Percentiles rank a stretch among this genome's conserved stretches.
phyloP scores from a whole-genome alignment of 2,113 vertebrate species.

The Scopus umbretta region DNA sequence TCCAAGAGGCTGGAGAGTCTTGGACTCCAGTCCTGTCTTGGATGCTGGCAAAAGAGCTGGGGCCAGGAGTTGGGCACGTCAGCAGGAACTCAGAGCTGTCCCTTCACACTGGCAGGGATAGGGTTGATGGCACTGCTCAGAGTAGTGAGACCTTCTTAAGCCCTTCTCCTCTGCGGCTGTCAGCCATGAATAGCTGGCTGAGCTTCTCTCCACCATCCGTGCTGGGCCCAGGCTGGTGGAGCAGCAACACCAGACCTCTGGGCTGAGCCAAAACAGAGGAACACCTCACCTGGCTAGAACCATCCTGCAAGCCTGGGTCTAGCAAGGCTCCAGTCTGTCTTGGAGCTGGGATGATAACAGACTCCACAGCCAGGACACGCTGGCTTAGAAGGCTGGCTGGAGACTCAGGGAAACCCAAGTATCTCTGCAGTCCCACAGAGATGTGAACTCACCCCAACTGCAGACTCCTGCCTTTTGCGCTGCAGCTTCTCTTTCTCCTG shows the following conservation, averaged over 20 bases:
- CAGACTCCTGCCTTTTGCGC: not conserved
- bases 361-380: not conserved
- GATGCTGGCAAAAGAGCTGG: not conserved
- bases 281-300: not conserved
- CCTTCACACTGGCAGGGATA: not conserved
- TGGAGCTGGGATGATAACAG: not conserved
- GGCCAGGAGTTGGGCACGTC: not conserved
- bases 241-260: not conserved
- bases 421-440: not conserved
- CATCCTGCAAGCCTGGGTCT: not conserved
- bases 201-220: accelerated
- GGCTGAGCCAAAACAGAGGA: not conserved
- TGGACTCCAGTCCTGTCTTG: not conserved
- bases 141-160: not conserved
- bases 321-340: not conserved
- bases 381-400: not conserved
- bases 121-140: not conserved
- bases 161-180: accelerated
- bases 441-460: accelerated
- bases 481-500: not conserved
- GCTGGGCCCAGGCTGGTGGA: not conserved
- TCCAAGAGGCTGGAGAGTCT: not conserved
- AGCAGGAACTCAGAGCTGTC: not conserved
- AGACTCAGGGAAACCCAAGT: not conserved
- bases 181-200: not conserved